Evolutionary conservation across 2,888 invertebrate genomes (phyloP).

Genomic region (Cyrtodaria siliqua): DNA sequence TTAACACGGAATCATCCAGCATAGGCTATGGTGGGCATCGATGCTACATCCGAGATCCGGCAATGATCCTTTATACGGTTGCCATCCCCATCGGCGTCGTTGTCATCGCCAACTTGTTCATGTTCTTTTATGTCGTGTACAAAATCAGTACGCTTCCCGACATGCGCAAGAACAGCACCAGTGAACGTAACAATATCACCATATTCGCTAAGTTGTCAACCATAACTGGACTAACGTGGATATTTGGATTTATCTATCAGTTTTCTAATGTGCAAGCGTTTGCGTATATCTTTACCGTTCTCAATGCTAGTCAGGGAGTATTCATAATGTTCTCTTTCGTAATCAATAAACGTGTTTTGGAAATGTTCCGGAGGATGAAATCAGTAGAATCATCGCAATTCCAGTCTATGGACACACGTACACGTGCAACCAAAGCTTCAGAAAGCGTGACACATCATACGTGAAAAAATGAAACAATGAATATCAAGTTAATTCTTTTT

Average conservation of each 20-base stretch:
- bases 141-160: slow-evolving; percentile 31
- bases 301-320: slow-evolving; percentile 55
- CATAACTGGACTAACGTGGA: slow-evolving; percentile 49
- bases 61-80: slow-evolving; percentile 40
- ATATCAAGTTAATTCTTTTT: too few species aligned
- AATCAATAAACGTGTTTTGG: slow-evolving; percentile 32
- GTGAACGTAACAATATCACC: slow-evolving; percentile 41
- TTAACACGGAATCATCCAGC: background rate
- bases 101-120: slow-evolving; percentile 38
- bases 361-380: slow-evolving; percentile 8
- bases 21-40: slow-evolving; percentile 43
- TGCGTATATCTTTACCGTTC: slow-evolving; percentile 38
- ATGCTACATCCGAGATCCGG: slow-evolving; percentile 34
- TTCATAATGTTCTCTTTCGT: slow-evolving; percentile 61
- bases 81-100: slow-evolving; percentile 38
- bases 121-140: slow-evolving; percentile 43
- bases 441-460: too few species aligned
- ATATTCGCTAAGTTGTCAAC: slow-evolving; percentile 52
- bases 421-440: too few species aligned
- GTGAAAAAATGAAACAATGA: too few species aligned
- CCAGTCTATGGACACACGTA: too few species aligned
- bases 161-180: slow-evolving; percentile 17
- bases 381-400: too few species aligned
- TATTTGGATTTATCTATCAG: slow-evolving; percentile 50
- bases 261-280: slow-evolving; percentile 26